These are phyloP conservation scores for Caenorhabditis briggsae DNA, from an alignment of 1,140 invertebrate species.

Conservation along the genomic window DNA sequence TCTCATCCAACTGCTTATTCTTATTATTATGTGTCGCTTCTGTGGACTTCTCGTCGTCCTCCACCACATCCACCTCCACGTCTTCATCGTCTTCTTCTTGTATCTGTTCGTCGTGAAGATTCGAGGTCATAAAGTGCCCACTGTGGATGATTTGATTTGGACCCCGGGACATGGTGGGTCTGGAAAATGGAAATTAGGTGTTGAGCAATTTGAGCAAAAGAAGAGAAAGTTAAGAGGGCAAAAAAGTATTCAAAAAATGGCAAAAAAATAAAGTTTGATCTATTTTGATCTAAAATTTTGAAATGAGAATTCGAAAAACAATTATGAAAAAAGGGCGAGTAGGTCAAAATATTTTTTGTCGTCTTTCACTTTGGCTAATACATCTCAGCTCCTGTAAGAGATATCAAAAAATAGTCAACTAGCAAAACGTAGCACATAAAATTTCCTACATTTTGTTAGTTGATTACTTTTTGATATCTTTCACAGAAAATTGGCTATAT, in stretches of 20 bases:
- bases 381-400: no score
- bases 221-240: neutral
- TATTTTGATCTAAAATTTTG: no score
- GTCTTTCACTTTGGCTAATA: no score
- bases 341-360: no score
- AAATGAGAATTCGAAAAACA: no score
- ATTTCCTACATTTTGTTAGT: no score
- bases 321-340: no score
- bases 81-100: constrained; percentile 74
- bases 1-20: constrained; percentile 71
- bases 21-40: constrained; percentile 18
- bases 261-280: no score
- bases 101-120: constrained; percentile 72
- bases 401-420: no score
- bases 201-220: neutral
- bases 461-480: no score
- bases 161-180: constrained; percentile 66
- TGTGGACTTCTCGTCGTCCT: constrained; percentile 70
- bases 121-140: constrained; percentile 78
- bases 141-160: constrained; percentile 74
- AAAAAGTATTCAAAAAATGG: neutral
- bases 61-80: constrained; percentile 77
- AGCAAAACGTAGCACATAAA: no score
- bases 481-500: no score
- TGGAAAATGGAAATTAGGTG: constrained; percentile 6